Evolutionary conservation across 2,797 vertebrate genomes (phyloP).

Genomic region (Pelodytes ibericus): DNA sequence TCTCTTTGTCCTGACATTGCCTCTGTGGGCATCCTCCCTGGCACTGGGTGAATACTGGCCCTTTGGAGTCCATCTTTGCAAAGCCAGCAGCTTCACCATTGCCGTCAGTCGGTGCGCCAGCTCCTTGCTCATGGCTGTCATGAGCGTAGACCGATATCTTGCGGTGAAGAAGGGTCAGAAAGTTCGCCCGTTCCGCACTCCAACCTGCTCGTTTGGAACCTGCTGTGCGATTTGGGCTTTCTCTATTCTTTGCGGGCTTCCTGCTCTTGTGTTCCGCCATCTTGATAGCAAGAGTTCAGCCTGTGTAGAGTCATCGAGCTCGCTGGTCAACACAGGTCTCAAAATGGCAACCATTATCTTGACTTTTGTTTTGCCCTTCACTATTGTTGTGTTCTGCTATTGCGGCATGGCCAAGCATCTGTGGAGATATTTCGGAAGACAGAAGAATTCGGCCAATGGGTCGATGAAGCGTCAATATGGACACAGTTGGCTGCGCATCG

Average conservation of each 20-base stretch:
- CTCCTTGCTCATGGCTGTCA: conserved; percentile 84
- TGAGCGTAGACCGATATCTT: conserved; percentile 87
- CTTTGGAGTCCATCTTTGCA: conserved; percentile 78
- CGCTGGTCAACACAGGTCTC: conserved; percentile 66
- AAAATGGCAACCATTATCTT: conserved; percentile 72
- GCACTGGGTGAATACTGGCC: conserved; percentile 68
- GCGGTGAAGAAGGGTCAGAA: conserved; percentile 78
- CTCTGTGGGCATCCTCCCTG: conserved; percentile 80
- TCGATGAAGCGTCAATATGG: conserved; percentile 63
- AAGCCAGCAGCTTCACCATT: conserved; percentile 82
- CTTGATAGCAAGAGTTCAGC: not conserved
- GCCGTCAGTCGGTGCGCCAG: conserved; percentile 84
- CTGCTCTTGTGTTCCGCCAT: conserved; percentile 70
- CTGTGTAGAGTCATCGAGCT: conserved; percentile 68
- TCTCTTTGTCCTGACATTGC: conserved; percentile 80
- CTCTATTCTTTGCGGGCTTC: conserved; percentile 76
- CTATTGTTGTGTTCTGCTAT: conserved; percentile 80
- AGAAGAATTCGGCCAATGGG: conserved; percentile 56
- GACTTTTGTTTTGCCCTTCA: conserved; percentile 78
- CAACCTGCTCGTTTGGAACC: conserved; percentile 60
- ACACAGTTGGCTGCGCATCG: conserved; percentile 80
- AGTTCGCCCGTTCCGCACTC: conserved; percentile 69
- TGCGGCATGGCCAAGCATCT: conserved; percentile 77
- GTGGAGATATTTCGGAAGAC: conserved; percentile 55
- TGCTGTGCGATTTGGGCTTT: conserved; percentile 73